Evolutionary conservation across 2,113 vertebrate species (phyloP).

Genomic region (Calyptommatus sinebrachiatus): DNA sequence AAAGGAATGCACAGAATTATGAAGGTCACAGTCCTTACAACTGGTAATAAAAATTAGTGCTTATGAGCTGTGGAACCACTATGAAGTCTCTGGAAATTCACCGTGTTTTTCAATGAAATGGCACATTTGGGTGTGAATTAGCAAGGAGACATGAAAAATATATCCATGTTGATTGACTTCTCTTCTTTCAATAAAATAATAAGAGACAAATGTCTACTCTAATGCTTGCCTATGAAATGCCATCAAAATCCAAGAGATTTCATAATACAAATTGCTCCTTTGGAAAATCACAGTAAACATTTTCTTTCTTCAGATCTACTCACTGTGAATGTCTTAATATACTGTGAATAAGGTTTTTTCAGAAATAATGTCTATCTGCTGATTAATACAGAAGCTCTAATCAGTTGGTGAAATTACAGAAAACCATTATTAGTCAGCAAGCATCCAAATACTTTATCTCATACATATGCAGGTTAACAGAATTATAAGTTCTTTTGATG

Average conservation of each 20-base stretch:
- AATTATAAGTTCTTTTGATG: too few relatives aligned
- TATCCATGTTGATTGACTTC: slow-evolving; percentile 1
- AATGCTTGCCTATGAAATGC: slow-evolving; percentile 1
- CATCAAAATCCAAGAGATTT: slow-evolving; percentile 14
- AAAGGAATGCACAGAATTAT: not conserved
- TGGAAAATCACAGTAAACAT: not conserved
- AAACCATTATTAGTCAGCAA: not conserved
- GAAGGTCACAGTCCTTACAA: slow-evolving; percentile 11
- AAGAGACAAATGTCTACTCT: not conserved
- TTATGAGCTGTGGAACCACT: not conserved
- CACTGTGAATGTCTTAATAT: not conserved
- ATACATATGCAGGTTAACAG: not conserved
- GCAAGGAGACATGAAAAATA: slow-evolving; percentile 6
- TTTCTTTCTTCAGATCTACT: not conserved
- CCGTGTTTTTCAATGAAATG: not conserved
- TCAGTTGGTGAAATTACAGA: slow-evolving; percentile 3
- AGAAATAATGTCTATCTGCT: not conserved
- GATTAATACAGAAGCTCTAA: not conserved
- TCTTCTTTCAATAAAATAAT: not conserved
- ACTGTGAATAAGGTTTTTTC: slow-evolving; percentile 3
- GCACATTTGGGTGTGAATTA: slow-evolving; percentile 16
- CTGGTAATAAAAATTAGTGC: slow-evolving; percentile 14
- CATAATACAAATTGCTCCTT: slow-evolving; percentile 1
- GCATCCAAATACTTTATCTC: not conserved
- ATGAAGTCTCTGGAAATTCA: not conserved